phyloP scores from a whole-genome alignment of 2,888 invertebrate species.

The Polietes domitor region DNA sequence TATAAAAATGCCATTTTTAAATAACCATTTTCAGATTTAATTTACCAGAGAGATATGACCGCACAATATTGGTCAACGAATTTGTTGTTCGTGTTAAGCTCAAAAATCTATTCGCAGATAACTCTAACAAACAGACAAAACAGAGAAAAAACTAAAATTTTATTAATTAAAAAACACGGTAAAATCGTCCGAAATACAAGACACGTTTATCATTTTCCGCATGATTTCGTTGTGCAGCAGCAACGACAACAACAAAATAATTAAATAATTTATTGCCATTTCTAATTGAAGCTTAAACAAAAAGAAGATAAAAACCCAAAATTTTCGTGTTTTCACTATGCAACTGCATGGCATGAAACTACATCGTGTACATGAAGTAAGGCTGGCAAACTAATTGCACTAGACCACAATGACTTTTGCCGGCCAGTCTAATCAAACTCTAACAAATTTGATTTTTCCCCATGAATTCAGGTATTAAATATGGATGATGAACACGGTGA shows the following conservation, averaged over 20 bases:
- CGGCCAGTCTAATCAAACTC: background rate
- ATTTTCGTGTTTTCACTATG: background rate
- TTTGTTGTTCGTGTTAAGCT: background rate
- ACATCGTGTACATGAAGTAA: too few relatives aligned
- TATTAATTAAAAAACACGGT: constrained; percentile 24
- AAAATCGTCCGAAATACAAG: background rate
- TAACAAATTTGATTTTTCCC: background rate
- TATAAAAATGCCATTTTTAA: constrained; percentile 63
- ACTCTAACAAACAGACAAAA: background rate
- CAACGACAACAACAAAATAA: background rate
- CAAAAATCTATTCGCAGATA: background rate
- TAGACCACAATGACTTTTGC: background rate
- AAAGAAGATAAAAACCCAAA: background rate
- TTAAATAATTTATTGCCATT: constrained; percentile 14
- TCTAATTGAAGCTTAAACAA: constrained; percentile 9
- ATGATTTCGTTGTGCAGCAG: background rate
- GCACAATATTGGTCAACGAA: constrained; percentile 42
- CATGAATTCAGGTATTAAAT: too few relatives aligned
- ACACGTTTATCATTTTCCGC: constrained; percentile 11
- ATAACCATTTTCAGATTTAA: constrained; percentile 68
- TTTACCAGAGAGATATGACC: constrained; percentile 63
- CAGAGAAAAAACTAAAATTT: too few relatives aligned
- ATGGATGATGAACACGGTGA: too few relatives aligned
- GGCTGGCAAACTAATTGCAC: too few relatives aligned
- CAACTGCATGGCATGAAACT: too few relatives aligned